A percentile compares a stretch with the other conserved stretches of the same genome.
These are phyloP conservation scores for Aythya baeri DNA, from an alignment of 2,113 vertebrate genomes.

Conservation along the genomic window DNA sequence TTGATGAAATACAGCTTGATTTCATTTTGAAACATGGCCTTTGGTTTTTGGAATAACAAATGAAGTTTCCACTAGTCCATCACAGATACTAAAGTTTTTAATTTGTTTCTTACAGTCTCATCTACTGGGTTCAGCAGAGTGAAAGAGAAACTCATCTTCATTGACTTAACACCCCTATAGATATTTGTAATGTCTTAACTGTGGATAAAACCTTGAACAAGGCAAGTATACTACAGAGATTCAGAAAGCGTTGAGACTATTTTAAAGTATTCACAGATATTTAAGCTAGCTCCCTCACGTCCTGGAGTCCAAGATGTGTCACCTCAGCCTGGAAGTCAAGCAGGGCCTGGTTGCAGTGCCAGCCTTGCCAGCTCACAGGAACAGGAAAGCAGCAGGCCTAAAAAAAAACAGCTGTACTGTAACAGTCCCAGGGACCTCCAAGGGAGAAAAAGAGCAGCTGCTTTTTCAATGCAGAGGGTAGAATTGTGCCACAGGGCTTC, in stretches of 20 bases:
- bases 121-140: not conserved
- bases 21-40: not conserved
- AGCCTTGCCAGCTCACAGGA: not conserved
- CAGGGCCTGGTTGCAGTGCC: not conserved
- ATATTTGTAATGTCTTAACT: not conserved
- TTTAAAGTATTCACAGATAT: not conserved
- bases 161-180: not conserved
- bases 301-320: not conserved
- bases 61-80: not conserved
- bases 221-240: not conserved
- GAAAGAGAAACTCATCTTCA: not conserved
- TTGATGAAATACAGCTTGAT: not conserved
- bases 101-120: not conserved
- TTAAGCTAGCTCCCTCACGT: not conserved
- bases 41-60: not conserved
- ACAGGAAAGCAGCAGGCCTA: not conserved
- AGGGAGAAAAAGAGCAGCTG: fast-evolving
- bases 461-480: not conserved
- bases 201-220: not conserved
- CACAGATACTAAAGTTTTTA: not conserved
- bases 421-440: not conserved
- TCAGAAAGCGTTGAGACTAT: not conserved
- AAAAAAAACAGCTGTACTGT: not conserved
- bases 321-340: not conserved
- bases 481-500: not conserved